phyloP scores from a whole-genome alignment of 2,888 invertebrate species.

The Rhimphoctona megacephalus region DNA sequence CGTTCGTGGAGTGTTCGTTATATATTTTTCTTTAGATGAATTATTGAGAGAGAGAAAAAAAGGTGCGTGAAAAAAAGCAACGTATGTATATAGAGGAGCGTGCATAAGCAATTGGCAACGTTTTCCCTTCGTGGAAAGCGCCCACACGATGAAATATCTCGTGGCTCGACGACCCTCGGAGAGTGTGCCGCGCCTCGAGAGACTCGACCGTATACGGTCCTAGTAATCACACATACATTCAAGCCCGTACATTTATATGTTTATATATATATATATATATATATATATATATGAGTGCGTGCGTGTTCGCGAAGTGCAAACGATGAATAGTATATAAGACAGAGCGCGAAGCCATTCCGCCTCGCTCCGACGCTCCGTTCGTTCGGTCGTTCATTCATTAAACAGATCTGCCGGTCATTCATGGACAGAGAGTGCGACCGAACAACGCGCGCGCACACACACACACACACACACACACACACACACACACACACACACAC shows the following conservation, averaged over 20 bases:
- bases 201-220: conserved; percentile 52
- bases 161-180: conserved; percentile 46
- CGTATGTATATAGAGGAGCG: not conserved
- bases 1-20: not conserved
- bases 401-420: conserved; percentile 71
- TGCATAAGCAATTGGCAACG: conserved; percentile 32
- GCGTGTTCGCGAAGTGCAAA: conserved; percentile 49
- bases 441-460: conserved; percentile 28
- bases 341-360: conserved; percentile 49
- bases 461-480: not conserved
- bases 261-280: not conserved
- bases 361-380: conserved; percentile 56
- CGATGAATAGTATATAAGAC: conserved; percentile 39
- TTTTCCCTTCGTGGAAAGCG: conserved; percentile 55
- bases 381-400: conserved; percentile 71
- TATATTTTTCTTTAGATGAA: not conserved
- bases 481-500: conserved; percentile 3
- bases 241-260: not conserved
- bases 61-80: conserved; percentile 11
- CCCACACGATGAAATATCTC: conserved; percentile 64
- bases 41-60: not conserved
- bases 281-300: not conserved
- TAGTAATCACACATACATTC: conserved; percentile 2
- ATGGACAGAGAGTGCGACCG: conserved; percentile 46
- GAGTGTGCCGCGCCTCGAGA: conserved; percentile 53